Evolutionary conservation across 2,888 invertebrate genomes (phyloP).

Genomic region (Phymatocera aterrima): DNA sequence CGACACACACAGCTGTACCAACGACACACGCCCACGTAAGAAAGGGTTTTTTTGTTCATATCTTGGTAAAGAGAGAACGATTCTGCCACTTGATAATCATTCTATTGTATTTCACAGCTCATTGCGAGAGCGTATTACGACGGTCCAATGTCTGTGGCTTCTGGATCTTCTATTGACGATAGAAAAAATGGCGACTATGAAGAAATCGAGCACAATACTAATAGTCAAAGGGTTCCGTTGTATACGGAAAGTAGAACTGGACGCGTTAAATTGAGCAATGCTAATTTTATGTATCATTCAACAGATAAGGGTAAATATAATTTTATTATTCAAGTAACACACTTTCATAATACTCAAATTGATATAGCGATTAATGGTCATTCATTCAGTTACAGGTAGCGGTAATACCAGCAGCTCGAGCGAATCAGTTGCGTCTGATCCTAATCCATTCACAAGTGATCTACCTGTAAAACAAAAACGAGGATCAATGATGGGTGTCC

Average conservation of each 20-base stretch:
- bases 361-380: not conserved
- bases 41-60: not conserved
- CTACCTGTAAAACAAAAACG: constrained; percentile 77
- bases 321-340: not conserved
- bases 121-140: constrained; percentile 68
- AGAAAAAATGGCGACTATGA: constrained; percentile 69
- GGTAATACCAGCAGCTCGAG: constrained; percentile 86
- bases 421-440: constrained; percentile 86
- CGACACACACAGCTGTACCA: constrained; percentile 58
- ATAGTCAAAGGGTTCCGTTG: constrained; percentile 63
- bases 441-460: constrained; percentile 65
- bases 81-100: not conserved
- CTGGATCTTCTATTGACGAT: constrained; percentile 58
- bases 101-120: constrained; percentile 53
- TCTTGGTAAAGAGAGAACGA: no score
- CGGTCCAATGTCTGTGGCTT: constrained; percentile 61
- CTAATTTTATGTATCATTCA: constrained; percentile 70
- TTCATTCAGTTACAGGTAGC: constrained; percentile 66
- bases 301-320: constrained; percentile 65
- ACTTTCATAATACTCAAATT: not conserved
- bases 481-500: constrained; percentile 74
- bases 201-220: constrained; percentile 61
- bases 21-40: constrained; percentile 63
- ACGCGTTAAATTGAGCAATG: constrained; percentile 64
- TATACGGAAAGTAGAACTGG: constrained; percentile 63